Percentiles rank a stretch among this genome's conserved stretches.
phyloP scores from a whole-genome alignment of 2,113 vertebrate genomes.

The Symphodus melops region DNA sequence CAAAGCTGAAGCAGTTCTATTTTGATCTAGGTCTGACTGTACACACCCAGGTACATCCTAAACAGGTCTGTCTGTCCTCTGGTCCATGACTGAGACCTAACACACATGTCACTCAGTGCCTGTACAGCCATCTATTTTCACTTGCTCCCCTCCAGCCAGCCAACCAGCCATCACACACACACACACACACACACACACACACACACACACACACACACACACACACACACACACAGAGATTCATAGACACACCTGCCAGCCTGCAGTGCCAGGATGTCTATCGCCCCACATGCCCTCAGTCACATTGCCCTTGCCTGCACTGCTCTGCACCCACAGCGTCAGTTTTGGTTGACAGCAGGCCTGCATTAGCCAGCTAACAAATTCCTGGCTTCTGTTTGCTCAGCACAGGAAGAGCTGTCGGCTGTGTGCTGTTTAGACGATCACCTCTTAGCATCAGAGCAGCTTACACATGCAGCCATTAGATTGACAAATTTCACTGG shows the following conservation, averaged over 20 bases:
- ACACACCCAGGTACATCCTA: constrained; percentile 17
- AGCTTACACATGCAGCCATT: constrained; percentile 39
- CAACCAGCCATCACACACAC: constrained; percentile 7
- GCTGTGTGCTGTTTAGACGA: constrained; percentile 2
- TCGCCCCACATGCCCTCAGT: constrained; percentile 52
- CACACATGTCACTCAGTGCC: constrained; percentile 43
- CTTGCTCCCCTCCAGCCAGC: constrained; percentile 39
- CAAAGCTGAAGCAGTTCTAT: not conserved
- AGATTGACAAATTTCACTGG: constrained; percentile 31
- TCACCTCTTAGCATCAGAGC: constrained; percentile 35
- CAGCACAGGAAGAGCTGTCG: constrained; percentile 34
- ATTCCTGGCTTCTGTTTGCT: constrained; percentile 57
- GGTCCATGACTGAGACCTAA: constrained; percentile 42
- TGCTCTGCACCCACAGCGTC: constrained; percentile 46
- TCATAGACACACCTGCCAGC: constrained; percentile 24
- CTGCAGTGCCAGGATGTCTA: constrained; percentile 56
- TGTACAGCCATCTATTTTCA: constrained; percentile 54
- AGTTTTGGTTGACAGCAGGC: constrained; percentile 55
- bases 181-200: constrained; percentile 14
- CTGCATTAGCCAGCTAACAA: constrained; percentile 55
- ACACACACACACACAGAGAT: constrained; percentile 18
- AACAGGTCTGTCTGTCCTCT: constrained; percentile 36
- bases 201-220: constrained; percentile 20
- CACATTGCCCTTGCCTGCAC: constrained; percentile 51
- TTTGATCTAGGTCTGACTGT: constrained; percentile 14